Base-by-base conservation (phyloP, 2,888 invertebrate genomes). In the Apocheima hispidaria region DNA sequence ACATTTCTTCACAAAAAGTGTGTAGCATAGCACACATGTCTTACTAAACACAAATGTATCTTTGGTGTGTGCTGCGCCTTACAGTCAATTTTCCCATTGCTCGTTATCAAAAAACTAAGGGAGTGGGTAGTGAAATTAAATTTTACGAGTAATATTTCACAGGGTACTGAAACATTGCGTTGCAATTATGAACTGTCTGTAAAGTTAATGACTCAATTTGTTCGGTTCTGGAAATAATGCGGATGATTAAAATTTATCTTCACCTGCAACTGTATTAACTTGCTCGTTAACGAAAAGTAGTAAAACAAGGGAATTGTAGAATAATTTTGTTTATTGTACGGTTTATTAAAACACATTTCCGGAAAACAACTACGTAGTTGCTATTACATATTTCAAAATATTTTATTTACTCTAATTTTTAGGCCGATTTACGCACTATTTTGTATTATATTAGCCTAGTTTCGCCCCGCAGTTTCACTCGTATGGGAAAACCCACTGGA, bases 141-240 rank as follows among this genome's bases (percentile, higher is more conserved):
- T 65, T 60, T 65, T 43, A 16, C 26, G 10, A 61, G 56, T 28
- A 51, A 50, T 50, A 57, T 62, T 62, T 59, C 50, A 38, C 46
- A 10, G 30, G 16, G 12, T 38, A 44, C 50, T 56, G 66, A 60
- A 69, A 63, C 59, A 65, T 62, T 50, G 62, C 55, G 46, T 48
- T 63, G 68, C 60, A 68, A 70, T 68, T 70, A 70, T 66, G 69
- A 64, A 56, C 64, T 55, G 67, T 66, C 68, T 57, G 66, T 64
- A 50, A 66, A 69, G 66, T 70, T 67, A 67, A 63, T 65, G 67
- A 49, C 56, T 56, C 66, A 67, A 66, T 70, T 70, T 60, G 64
- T 70, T 64, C 63, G 54, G 56, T 63, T 60, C 64, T 58, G 52
- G 60, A 67, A 64, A 67, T 66, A 60, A 59, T 65, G 62, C 41